Percentiles rank a stretch among this genome's conserved stretches.
Evolutionary conservation across 2,113 vertebrate genomes (phyloP).

Genomic region (Rallus limicola): DNA sequence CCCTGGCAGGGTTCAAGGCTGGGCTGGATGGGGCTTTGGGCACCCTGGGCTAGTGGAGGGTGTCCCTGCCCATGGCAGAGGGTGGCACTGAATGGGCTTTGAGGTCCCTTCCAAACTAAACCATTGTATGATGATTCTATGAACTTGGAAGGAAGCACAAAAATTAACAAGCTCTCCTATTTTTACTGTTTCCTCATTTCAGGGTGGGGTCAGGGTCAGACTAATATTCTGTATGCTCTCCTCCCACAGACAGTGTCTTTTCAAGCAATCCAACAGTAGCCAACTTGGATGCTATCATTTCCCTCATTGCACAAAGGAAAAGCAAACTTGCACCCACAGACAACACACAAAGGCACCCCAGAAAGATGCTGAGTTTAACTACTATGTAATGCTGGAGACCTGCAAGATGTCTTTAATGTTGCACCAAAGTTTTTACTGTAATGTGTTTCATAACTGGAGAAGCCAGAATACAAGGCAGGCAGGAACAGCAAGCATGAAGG

Average conservation of each 20-base stretch:
- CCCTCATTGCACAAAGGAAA: not conserved
- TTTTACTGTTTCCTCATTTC: not conserved
- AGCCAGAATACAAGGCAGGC: not conserved
- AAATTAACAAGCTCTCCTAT: not conserved
- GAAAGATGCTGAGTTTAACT: not conserved
- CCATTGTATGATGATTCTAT: too few relatives aligned
- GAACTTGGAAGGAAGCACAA: not conserved
- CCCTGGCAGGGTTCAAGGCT: too few relatives aligned
- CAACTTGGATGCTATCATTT: not conserved
- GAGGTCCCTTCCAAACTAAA: too few relatives aligned
- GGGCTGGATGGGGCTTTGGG: too few relatives aligned
- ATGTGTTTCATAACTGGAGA: not conserved
- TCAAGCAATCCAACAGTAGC: not conserved
- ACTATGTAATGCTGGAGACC: not conserved
- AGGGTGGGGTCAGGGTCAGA: not conserved
- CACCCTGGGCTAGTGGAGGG: too few relatives aligned
- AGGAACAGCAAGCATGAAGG: not conserved
- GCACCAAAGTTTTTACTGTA: not conserved
- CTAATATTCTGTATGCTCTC: not conserved
- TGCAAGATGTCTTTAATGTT: not conserved
- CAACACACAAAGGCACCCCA: not conserved
- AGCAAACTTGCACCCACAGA: not conserved
- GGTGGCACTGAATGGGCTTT: too few relatives aligned
- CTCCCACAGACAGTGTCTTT: not conserved
- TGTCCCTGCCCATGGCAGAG: too few relatives aligned